A percentile compares a stretch with the other conserved stretches of the same genome.
phyloP scores from a whole-genome alignment of 2,888 invertebrate genomes.

The Oxytorus armatus region DNA sequence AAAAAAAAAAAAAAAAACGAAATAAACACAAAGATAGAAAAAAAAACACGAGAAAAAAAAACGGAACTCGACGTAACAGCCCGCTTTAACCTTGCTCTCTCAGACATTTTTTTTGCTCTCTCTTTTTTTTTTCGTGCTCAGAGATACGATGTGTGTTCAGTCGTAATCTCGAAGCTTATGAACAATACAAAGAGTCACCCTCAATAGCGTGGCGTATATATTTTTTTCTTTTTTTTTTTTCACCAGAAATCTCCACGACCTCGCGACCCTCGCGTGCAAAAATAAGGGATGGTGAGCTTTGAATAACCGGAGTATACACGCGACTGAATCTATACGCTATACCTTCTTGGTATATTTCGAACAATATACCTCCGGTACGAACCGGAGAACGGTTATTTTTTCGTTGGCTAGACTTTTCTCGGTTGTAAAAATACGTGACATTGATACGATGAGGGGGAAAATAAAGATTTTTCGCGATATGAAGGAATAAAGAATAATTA shows the following conservation, averaged over 20 bases:
- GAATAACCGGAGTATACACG: neutral
- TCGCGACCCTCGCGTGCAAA: neutral
- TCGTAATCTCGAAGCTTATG: neutral
- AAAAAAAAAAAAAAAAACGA: neutral
- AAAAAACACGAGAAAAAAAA: neutral
- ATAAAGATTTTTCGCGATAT: neutral
- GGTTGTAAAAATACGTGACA: neutral
- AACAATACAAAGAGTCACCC: neutral
- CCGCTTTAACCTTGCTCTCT: slow-evolving; percentile 25
- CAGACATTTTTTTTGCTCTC: slow-evolving; percentile 1
- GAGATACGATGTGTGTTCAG: neutral
- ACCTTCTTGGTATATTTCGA: too few relatives aligned
- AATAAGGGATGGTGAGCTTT: neutral
- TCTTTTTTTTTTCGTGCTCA: neutral
- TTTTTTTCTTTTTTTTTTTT: neutral
- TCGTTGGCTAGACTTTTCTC: neutral
- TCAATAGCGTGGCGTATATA: neutral
- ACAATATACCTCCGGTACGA: too few relatives aligned
- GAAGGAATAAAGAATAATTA: neutral
- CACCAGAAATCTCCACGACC: neutral
- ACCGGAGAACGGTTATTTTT: too few relatives aligned
- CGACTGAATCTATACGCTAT: too few relatives aligned
- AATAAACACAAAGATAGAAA: neutral
- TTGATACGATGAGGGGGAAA: neutral
- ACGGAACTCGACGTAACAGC: slow-evolving; percentile 10